phyloP scores from a whole-genome alignment of 1,140 invertebrate genomes.

The Plutomurus gul region DNA sequence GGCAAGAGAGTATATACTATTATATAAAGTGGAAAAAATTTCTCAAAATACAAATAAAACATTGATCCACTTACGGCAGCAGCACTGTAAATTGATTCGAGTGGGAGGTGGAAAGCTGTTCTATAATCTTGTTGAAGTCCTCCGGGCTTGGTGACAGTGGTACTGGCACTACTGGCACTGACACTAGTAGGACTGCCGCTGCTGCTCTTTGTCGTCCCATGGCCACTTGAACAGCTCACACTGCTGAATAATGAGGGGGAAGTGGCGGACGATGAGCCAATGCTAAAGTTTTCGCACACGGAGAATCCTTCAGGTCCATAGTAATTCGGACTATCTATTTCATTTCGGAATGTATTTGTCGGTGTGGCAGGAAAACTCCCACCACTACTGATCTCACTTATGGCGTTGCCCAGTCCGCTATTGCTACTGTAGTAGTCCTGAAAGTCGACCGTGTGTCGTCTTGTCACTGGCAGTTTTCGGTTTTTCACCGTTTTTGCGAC shows the following conservation, averaged over 20 bases:
- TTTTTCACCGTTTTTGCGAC: slow-evolving; percentile 68
- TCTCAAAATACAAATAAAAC: too few species aligned
- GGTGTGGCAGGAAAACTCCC: slow-evolving; percentile 58
- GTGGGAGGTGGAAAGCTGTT: slow-evolving; percentile 24
- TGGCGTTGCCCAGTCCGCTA: not conserved
- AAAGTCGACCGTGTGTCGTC: slow-evolving; percentile 55
- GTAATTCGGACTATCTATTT: slow-evolving; percentile 56
- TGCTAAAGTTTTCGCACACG: slow-evolving; percentile 61
- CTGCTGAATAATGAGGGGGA: not conserved
- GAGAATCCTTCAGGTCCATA: slow-evolving; percentile 53
- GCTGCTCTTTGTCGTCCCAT: not conserved
- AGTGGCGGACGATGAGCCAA: slow-evolving; percentile 51
- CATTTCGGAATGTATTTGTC: slow-evolving; percentile 58
- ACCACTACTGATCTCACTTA: not conserved
- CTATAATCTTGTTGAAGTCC: slow-evolving; percentile 8
- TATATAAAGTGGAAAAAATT: too few species aligned
- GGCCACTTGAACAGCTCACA: not conserved
- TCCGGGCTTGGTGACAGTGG: not conserved
- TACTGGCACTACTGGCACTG: not conserved
- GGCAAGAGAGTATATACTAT: too few species aligned
- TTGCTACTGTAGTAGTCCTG: slow-evolving; percentile 32
- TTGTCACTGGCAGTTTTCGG: slow-evolving; percentile 65
- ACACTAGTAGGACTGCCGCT: not conserved
- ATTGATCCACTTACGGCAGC: too few species aligned
- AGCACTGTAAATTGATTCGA: slow-evolving; percentile 25